phyloP scores from a whole-genome alignment of 2,113 vertebrate genomes.

The Leptocoma aspasia region DNA sequence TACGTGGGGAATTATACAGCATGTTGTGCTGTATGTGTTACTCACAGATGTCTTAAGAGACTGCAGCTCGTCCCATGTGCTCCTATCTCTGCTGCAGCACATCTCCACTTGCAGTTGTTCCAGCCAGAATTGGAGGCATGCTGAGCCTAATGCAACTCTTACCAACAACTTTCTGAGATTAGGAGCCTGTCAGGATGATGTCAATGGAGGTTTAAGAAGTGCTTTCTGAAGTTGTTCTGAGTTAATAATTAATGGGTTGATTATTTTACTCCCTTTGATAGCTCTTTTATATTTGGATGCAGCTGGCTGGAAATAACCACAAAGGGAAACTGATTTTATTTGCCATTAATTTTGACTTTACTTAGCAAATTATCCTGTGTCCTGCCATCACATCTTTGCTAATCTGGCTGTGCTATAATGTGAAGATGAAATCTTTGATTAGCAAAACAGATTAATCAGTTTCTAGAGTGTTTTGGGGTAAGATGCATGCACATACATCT shows the following conservation, averaged over 20 bases:
- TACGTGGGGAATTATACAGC: conserved; percentile 58
- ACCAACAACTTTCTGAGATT: conserved; percentile 71
- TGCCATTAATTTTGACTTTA: conserved; percentile 77
- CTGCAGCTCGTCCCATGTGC: conserved; percentile 12
- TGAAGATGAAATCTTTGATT: conserved; percentile 69
- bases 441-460: conserved; percentile 61
- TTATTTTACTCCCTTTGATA: conserved; percentile 71
- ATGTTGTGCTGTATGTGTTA: conserved; percentile 46
- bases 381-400: conserved; percentile 42
- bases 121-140: conserved; percentile 48
- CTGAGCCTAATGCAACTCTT: conserved; percentile 69
- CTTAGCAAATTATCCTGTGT: conserved; percentile 50
- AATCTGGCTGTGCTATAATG: conserved; percentile 53
- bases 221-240: conserved; percentile 78
- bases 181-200: conserved; percentile 69
- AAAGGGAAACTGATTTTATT: conserved; percentile 75
- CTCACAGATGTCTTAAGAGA: conserved; percentile 64
- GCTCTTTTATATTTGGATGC: conserved; percentile 74
- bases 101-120: conserved; percentile 22
- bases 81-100: conserved; percentile 13
- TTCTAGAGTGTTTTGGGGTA: conserved; percentile 11
- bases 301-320: conserved; percentile 74
- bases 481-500: background rate
- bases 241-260: conserved; percentile 80
- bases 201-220: conserved; percentile 74